Evolutionary conservation across 2,113 vertebrate species (phyloP).

Genomic region (Pollimyrus isidori): DNA sequence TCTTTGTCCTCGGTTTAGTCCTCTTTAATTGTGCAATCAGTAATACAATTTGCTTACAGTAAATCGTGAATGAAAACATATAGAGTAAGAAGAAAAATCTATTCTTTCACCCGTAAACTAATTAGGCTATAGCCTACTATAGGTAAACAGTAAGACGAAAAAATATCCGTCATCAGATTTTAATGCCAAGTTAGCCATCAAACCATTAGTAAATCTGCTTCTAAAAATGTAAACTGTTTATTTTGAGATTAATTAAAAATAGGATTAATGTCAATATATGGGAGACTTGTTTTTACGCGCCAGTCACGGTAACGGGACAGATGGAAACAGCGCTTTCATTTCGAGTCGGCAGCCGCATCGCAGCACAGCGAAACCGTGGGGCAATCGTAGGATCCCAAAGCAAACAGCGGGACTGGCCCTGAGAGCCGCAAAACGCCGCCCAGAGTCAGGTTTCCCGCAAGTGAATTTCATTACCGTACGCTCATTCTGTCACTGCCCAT

Average conservation of each 20-base stretch:
- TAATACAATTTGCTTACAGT: not conserved
- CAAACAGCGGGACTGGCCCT: not conserved
- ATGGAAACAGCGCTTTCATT: not conserved
- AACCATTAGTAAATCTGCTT: not conserved
- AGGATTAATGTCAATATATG: not conserved
- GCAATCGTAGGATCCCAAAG: not conserved
- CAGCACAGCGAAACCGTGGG: too few species aligned
- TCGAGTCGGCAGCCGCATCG: not conserved
- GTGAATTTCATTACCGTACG: not conserved
- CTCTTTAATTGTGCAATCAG: not conserved
- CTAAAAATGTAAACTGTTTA: not conserved
- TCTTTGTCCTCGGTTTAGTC: not conserved
- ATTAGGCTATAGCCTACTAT: not conserved
- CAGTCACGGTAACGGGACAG: not conserved
- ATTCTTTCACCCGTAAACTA: not conserved
- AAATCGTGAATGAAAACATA: not conserved
- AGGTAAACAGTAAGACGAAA: not conserved
- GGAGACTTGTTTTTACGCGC: not conserved
- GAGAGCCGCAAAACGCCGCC: not conserved
- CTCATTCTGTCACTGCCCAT: constrained; percentile 7
- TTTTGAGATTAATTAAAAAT: not conserved
- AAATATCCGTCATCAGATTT: not conserved
- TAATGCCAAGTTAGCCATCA: not conserved
- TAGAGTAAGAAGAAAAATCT: not conserved
- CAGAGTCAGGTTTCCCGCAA: not conserved